Evolutionary conservation across 2,797 vertebrate species (phyloP).

Genomic region (Cossypha caffra): DNA sequence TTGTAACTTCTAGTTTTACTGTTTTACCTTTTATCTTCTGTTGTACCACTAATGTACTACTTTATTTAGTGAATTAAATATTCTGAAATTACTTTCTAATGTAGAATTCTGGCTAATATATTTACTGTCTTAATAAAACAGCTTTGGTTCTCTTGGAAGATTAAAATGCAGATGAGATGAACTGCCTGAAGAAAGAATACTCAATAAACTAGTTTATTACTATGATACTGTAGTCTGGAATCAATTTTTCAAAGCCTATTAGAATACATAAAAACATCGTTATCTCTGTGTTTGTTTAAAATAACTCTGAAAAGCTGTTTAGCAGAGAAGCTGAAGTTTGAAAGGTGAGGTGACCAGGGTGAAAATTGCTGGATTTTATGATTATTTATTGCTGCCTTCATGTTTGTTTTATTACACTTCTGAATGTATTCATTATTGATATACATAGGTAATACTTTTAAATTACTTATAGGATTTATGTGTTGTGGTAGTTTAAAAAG

Average conservation of each 20-base stretch:
- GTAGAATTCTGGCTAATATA: background rate
- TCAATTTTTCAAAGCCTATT: background rate
- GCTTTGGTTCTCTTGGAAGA: background rate
- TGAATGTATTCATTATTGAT: background rate
- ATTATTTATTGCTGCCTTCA: background rate
- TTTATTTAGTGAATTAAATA: background rate
- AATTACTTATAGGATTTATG: background rate
- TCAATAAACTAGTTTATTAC: constrained; percentile 2
- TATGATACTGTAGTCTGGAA: background rate
- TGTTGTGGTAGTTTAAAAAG: background rate
- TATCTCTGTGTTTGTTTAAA: background rate
- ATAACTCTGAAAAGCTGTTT: background rate
- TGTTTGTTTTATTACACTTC: background rate
- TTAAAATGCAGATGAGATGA: constrained; percentile 42
- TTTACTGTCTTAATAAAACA: constrained; percentile 3
- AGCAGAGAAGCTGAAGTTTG: background rate
- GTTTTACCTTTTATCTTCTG: background rate
- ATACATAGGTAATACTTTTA: background rate
- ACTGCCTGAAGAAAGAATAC: background rate
- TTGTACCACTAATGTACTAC: background rate
- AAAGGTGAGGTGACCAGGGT: background rate
- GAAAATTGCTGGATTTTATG: background rate
- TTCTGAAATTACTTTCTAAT: background rate
- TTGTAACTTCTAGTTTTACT: background rate
- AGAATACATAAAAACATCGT: background rate